Conservation (phyloP, 1,140 invertebrate genomes). For the Eriosoma lanigerum region DNA sequence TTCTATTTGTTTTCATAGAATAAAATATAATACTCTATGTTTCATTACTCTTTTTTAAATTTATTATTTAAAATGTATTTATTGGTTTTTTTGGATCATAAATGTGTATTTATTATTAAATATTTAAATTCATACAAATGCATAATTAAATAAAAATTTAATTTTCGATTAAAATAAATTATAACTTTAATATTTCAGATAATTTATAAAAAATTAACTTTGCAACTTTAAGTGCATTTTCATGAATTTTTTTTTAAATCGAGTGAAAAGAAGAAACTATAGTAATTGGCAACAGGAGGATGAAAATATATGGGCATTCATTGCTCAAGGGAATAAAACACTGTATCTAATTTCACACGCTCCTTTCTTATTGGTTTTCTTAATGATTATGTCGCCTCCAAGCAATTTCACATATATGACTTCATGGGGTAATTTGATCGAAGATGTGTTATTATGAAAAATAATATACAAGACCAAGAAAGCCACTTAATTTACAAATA, state of each 20-base stretch:
- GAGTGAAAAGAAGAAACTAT: neutral
- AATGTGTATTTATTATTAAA: too few species aligned
- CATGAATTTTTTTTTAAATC: neutral
- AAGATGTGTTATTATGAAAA: slow-evolving; percentile 31
- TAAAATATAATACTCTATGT: too few species aligned
- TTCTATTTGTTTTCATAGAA: too few species aligned
- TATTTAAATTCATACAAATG: neutral
- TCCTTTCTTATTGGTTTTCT: slow-evolving; percentile 51
- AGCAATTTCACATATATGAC: slow-evolving; percentile 48
- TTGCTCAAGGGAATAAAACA: slow-evolving; percentile 39
- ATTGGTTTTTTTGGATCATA: neutral
- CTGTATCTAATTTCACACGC: slow-evolving; percentile 48
- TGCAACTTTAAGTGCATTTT: neutral
- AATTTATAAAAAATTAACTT: slow-evolving; percentile 1
- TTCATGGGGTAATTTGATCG: slow-evolving; percentile 43
- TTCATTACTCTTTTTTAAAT: too few species aligned
- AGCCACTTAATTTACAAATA: slow-evolving; percentile 44
- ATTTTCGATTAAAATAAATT: neutral
- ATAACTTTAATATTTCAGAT: neutral
- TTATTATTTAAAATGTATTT: too few species aligned
- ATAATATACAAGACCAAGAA: slow-evolving; percentile 7
- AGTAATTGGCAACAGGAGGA: slow-evolving; percentile 47
- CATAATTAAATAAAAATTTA: neutral
- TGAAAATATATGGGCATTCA: slow-evolving; percentile 25
- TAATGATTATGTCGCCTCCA: slow-evolving; percentile 48